These are phyloP conservation scores for Melanotaenia boesemani DNA, from an alignment of 2,797 vertebrate species.

Conservation along the genomic window DNA sequence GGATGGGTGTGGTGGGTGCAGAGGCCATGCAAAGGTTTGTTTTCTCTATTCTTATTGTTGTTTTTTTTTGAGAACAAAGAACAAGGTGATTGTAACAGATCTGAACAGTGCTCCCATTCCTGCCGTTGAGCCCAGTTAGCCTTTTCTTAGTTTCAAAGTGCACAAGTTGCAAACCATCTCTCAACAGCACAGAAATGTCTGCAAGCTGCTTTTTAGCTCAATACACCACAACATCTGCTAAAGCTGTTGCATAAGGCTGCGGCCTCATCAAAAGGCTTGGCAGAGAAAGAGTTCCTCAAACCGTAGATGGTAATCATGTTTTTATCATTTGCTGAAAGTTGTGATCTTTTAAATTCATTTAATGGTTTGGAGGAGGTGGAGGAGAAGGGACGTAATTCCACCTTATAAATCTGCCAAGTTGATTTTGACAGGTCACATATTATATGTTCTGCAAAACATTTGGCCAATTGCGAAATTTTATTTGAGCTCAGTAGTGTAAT, in stretches of 20 bases:
- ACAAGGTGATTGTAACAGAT: conserved; percentile 40
- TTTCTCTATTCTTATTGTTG: no score
- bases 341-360: conserved; percentile 72
- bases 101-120: conserved; percentile 23
- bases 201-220: conserved; percentile 64
- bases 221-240: conserved; percentile 73
- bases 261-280: conserved; percentile 73
- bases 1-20: conserved; percentile 20
- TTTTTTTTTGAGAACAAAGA: conserved; percentile 35
- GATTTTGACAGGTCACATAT: conserved; percentile 60
- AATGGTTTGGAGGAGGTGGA: conserved; percentile 36
- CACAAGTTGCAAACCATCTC: conserved; percentile 49
- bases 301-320: conserved; percentile 71
- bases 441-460: conserved; percentile 49
- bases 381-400: conserved; percentile 46
- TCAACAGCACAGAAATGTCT: conserved; percentile 51
- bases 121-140: conserved; percentile 36
- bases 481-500: conserved; percentile 47
- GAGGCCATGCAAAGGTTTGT: not conserved
- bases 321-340: conserved; percentile 74
- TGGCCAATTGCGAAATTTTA: conserved; percentile 31
- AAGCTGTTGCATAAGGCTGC: conserved; percentile 68
- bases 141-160: conserved; percentile 49
- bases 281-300: conserved; percentile 62
- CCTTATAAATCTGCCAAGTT: conserved; percentile 57